phyloP scores from a whole-genome alignment of 2,888 invertebrate species.

The Trichopoda pennipes region DNA sequence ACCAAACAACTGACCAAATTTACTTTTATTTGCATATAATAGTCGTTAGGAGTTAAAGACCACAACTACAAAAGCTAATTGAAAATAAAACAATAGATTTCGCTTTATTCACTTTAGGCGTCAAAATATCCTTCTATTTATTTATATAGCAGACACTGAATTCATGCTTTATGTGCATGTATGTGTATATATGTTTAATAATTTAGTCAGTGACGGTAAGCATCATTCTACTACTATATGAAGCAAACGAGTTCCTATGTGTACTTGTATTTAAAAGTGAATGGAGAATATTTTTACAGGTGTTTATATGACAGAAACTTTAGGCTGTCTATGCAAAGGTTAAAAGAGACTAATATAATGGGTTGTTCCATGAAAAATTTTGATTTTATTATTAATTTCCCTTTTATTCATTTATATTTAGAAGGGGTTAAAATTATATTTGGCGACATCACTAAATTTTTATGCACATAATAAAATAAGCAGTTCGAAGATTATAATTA shows the following conservation, averaged over 20 bases:
- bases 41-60: conserved; percentile 12
- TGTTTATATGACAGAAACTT: not conserved
- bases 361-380: conserved; percentile 46
- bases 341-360: conserved; percentile 40
- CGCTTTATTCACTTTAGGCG: conserved; percentile 31
- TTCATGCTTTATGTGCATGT: not conserved
- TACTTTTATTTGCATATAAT: not conserved
- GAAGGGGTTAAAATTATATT: too few species aligned
- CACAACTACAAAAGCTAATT: conserved; percentile 13
- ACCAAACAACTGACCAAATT: too few species aligned
- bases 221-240: not conserved
- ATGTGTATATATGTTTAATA: not conserved
- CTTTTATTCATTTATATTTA: too few species aligned
- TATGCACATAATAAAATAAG: too few species aligned
- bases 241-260: not conserved
- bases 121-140: conserved; percentile 23
- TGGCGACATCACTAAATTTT: too few species aligned
- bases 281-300: not conserved
- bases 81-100: conserved; percentile 44
- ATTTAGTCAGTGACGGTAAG: not conserved
- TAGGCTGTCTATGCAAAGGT: conserved; percentile 23
- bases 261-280: not conserved
- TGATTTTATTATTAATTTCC: too few species aligned
- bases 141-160: not conserved
- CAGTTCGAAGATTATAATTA: too few species aligned